Base-by-base conservation (phyloP, 2,113 vertebrate species). In the Lamprotornis superbus region DNA sequence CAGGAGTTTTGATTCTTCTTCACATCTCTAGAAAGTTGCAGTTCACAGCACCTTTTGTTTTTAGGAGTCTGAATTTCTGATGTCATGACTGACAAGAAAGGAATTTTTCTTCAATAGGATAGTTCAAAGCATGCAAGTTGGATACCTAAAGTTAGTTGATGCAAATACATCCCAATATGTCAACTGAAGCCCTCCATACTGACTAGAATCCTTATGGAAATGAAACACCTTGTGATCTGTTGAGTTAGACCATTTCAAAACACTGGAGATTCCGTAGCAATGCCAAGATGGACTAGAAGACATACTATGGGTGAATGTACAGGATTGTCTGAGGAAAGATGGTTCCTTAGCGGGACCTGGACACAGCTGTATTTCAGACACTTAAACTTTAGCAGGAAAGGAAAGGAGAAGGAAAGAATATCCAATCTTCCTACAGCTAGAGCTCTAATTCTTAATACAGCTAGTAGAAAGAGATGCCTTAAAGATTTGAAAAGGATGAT, bases 291-390 rank as follows among this genome's bases (percentile, higher is more conserved):
- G 8, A 47, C 47, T 59, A 30, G 60, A 68, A 59, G 15, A 27
- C n/a, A 35, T 1, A 60, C 2, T 50, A 1, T 17, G 40, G 15
- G 12, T 76, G 33, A 64, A 87, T 0, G 1, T 39, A 27, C 0
- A 68, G 44, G 22, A 61, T 67, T 81, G 83, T 69, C 69, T 60
- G 22, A 50, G 47, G 17, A 46, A 55, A 89, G 10, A n/a, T n/a
- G n/a, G n/a, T 85, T 92, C 53, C 35, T 39, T 85, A 37, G 14
- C 12, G 50, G 30, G 15, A 7, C 35, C 44, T 82, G 76, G 37
- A 37, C 19, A 53, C 20, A 79, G 12, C 23, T 88, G 21, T 60
- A 4, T 76, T 90, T 83, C 65, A 63, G 39, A 64, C 22, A 56
- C 16, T 37, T 70, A 28, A 61, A 69, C 0, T 4, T 55, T 15